phyloP scores from a whole-genome alignment of 2,888 invertebrate genomes.

The Drosophila rubida region DNA sequence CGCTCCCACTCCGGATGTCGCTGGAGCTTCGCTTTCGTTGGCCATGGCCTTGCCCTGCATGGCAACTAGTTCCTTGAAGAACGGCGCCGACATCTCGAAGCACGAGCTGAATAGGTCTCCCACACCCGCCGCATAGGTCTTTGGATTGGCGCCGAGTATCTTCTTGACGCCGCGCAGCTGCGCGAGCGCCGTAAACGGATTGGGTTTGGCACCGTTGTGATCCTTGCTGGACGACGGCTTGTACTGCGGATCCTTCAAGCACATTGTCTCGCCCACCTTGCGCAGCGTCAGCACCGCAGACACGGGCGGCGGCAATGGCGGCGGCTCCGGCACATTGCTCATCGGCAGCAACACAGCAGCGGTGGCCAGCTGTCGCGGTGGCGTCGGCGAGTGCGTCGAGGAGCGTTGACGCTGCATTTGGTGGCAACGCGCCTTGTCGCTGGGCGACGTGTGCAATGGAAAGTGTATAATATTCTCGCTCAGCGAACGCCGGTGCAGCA shows the following conservation, averaged over 20 bases:
- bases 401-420: slow-evolving; percentile 86
- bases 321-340: slow-evolving; percentile 60
- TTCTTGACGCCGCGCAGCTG: slow-evolving; percentile 93
- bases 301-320: slow-evolving; percentile 62
- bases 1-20: neutral
- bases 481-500: slow-evolving; percentile 90
- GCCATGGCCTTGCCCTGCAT: slow-evolving; percentile 70
- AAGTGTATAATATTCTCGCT: slow-evolving; percentile 89
- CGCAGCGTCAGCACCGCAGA: slow-evolving; percentile 86
- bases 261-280: slow-evolving; percentile 93
- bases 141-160: slow-evolving; percentile 89
- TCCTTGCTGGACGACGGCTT: slow-evolving; percentile 86
- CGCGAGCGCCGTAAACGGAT: slow-evolving; percentile 91
- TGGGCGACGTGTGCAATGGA: slow-evolving; percentile 88
- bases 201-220: slow-evolving; percentile 86
- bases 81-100: slow-evolving; percentile 91
- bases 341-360: slow-evolving; percentile 38
- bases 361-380: slow-evolving; percentile 74
- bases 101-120: slow-evolving; percentile 90
- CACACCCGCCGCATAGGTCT: slow-evolving; percentile 85
- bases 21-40: slow-evolving; percentile 17
- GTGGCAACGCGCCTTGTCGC: slow-evolving; percentile 91
- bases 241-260: slow-evolving; percentile 93
- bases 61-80: slow-evolving; percentile 84
- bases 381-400: slow-evolving; percentile 82